Evolutionary conservation across 1,140 invertebrate species (phyloP).

Genomic region (Cotesia chilonis): DNA sequence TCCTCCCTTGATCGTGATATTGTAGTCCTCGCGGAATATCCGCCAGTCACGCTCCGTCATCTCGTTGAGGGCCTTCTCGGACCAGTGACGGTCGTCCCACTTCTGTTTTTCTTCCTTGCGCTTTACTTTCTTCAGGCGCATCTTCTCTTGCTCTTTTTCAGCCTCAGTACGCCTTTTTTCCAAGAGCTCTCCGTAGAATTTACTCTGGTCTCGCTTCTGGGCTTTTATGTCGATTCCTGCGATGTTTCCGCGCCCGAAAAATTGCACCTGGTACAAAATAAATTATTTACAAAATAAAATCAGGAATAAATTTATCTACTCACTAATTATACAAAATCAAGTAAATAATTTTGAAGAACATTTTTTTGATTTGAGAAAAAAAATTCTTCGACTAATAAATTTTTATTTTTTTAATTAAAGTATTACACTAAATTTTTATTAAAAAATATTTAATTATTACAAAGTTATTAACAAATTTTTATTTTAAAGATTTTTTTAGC

Average conservation of each 20-base stretch:
- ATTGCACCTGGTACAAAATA: conserved; percentile 79
- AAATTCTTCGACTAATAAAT: too few relatives aligned
- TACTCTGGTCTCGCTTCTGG: conserved; percentile 96
- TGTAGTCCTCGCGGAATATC: conserved; percentile 99
- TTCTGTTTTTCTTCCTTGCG: conserved; percentile 97
- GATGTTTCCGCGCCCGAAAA: conserved; percentile 96
- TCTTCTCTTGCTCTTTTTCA: conserved; percentile 97
- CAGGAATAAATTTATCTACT: too few relatives aligned
- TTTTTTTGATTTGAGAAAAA: too few relatives aligned
- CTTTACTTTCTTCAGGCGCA: conserved; percentile 92
- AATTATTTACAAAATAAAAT: too few relatives aligned
- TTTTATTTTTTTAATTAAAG: too few relatives aligned
- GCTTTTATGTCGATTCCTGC: conserved; percentile 97
- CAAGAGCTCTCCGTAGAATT: conserved; percentile 96
- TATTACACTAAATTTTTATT: too few relatives aligned
- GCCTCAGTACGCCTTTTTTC: conserved; percentile 95
- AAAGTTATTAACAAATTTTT: too few relatives aligned
- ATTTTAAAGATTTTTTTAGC: too few relatives aligned
- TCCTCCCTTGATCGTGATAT: conserved; percentile 98
- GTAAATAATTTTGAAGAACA: too few relatives aligned
- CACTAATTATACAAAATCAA: too few relatives aligned
- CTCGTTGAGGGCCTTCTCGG: conserved; percentile 90
- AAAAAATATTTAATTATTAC: too few relatives aligned
- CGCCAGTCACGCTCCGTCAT: conserved; percentile 99
- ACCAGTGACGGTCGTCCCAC: conserved; percentile 99